Evolutionary conservation across 2,888 invertebrate genomes (phyloP), one percentile per base, ranked within the genome.

Genomic region (Dorcus parallelipipedus): DNA sequence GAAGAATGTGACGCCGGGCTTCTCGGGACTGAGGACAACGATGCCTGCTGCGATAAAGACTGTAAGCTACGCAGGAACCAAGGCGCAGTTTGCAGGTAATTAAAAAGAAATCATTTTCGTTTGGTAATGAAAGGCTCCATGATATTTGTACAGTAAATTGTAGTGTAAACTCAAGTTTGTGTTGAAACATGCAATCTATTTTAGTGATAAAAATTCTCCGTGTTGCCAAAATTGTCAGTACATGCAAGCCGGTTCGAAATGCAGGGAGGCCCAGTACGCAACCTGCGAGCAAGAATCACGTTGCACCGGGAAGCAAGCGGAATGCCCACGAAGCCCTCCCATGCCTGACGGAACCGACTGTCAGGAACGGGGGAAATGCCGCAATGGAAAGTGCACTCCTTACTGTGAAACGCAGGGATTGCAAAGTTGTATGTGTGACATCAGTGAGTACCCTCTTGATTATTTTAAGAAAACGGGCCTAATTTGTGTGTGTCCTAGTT

Each of bases 1-100:
- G 97, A 98, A 77, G 94, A 97, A 76, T 98, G 97, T 76, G 97
- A 98, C 74, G 96, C 95, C 26, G 97, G 97, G 1, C 81, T 96
- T 33, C 81, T 96, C 5, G 95, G 95, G 17, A 94, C 94, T 0
- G 95, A 95, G 76, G 94, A 95, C 73, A 93, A 93, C 69, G 96
- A 96, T 74, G 86, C 89, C 59, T 97, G 97, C 76, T 97, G 97
- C 77, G 92, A 94, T 73, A 93, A 93, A 76, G 90, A 93, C 74
- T 97, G 97, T 75, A 91, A 91, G 74, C 78, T 97, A 47, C 83
- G 93, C 50, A 85, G 88, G 64, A 87, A 84, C 71, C 87, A 90
- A 73, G 90, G 90, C n/a, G 94, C 95, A 14, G 89, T 90, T 61
- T 97, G 97, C 84, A 92, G 91, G 91, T 90, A 38, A 9, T 4